Evolutionary conservation across 2,797 vertebrate species (phyloP).

Genomic region (Chloroceryle inda): DNA sequence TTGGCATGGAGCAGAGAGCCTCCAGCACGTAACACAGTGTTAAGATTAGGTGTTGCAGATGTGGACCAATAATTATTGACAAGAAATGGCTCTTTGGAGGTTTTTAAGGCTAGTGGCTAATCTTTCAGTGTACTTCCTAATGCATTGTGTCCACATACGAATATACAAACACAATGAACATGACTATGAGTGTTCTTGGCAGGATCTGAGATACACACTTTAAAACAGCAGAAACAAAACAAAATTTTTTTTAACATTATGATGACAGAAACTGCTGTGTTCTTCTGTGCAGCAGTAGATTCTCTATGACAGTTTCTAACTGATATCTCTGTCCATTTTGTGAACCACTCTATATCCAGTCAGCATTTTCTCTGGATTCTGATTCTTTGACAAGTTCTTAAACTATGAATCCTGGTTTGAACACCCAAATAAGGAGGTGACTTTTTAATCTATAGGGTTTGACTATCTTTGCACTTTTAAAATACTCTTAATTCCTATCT

Average conservation of each 20-base stretch:
- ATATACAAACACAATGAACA: rapidly evolving
- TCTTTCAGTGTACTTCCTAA: background rate
- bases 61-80: background rate
- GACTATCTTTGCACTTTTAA: background rate
- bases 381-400: background rate
- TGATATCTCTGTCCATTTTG: background rate
- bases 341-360: background rate
- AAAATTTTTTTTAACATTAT: background rate
- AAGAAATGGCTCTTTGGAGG: background rate
- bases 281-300: background rate
- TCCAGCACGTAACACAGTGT: background rate
- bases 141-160: background rate
- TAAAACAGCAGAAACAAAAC: background rate
- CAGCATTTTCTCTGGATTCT: background rate
- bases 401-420: background rate
- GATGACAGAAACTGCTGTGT: background rate
- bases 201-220: background rate
- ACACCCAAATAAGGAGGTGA: background rate
- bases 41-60: background rate
- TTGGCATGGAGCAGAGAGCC: background rate
- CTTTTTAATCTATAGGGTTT: background rate
- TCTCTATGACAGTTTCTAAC: background rate
- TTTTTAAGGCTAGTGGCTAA: background rate
- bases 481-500: background rate
- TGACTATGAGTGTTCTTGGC: background rate